Base-by-base conservation (phyloP, 1,140 invertebrate species). In the Metaphire vulgaris region DNA sequence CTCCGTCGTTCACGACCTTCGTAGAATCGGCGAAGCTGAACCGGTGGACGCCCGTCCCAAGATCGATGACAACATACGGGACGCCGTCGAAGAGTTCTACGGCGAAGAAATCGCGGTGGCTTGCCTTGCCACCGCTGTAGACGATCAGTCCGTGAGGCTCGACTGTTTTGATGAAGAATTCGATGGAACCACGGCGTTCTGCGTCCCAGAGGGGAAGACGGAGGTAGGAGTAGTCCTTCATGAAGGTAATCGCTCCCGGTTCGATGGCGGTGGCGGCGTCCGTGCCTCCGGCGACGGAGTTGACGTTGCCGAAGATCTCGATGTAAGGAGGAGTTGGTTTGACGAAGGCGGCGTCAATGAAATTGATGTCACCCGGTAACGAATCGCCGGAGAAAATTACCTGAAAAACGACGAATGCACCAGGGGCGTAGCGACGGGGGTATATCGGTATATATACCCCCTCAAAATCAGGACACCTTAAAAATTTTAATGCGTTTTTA, bases 31-130 rank as follows among this genome's bases (percentile, higher is more conserved):
- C n/a, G n/a, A n/a, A n/a, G n/a, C 31, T 41, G 28, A 72, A 64
- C 16, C 82, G 72, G 6, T 74, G 77, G 0, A 77, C 75, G 2
- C 72, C 33, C 1, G 65, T 68, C 0, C 82, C 83, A 56, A 81
- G 79, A 72, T 83, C 79, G 70, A 80, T 76, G 6, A 84, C 76
- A 28, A 83, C 79, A 72, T 81, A 84, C 1, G 83, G 77, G 2
- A 79, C 77, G 1, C 83, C 83, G 75, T 84, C 83, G 70, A 76
- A 82, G 14, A 85, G 66, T 72, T 85, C 83, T 30, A 84, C 30
- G 90, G 87, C 16, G 90, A 86, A 76, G 93, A 80, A 32, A 80
- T 84, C 73, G 79, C 77, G 70, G 81, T 81, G 66, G 79, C 80
- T 69, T 81, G 80, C 14, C n/a, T 64, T 33, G 15, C 72, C 72